Evolutionary conservation across 2,113 vertebrate genomes (phyloP), one percentile per base, ranked within the genome.

Genomic region (Zapus hudsonius): DNA sequence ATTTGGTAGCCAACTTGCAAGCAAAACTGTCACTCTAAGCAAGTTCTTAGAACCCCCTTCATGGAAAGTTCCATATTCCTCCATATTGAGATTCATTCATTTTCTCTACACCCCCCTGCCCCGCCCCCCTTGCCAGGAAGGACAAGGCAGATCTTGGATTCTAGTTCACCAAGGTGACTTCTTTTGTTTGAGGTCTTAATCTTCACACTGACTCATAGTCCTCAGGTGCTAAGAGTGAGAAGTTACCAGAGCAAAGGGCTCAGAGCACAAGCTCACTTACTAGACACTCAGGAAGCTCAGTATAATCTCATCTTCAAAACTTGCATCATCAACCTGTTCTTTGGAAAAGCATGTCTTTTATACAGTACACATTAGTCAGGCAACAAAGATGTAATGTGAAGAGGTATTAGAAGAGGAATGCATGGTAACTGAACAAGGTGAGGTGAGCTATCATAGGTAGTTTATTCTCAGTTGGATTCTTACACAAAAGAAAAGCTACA

Each of bases 101-200:
- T n/a, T n/a, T n/a, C n/a, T n/a, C n/a, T n/a, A n/a, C n/a, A n/a
- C n/a, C n/a, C n/a, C n/a, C n/a, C 55, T 13, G 23, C 19, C 9
- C 16, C 64, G 38, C 84, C 12, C 78, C 19, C 10, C 5, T n/a
- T 36, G 23, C n/a, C n/a, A n/a, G 1, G 38, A 59, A 57, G 20
- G 57, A 69, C 47, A 87, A 94, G 63, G n/a, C 80, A 84, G 29
- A 72, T 55, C 84, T 7, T 57, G 63, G 73, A 84, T 61, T 89
- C 80, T 70, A 38, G 66, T 81, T 87, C 81, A 47, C 63, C 27
- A 33, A 87, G 84, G 78, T 75, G 87, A 87, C 72, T 67, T 75
- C 59, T 94, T 90, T 69, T 83, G 87, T 93, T 67, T 91, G 79
- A 94, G 69, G 92, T 93, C 95, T 89, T 75, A 85, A 81, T 84